A percentile compares a stretch with the other conserved stretches of the same genome.
Evolutionary conservation across 2,797 vertebrate genomes (phyloP).

Genomic region (Lagocephalus sceleratus): DNA sequence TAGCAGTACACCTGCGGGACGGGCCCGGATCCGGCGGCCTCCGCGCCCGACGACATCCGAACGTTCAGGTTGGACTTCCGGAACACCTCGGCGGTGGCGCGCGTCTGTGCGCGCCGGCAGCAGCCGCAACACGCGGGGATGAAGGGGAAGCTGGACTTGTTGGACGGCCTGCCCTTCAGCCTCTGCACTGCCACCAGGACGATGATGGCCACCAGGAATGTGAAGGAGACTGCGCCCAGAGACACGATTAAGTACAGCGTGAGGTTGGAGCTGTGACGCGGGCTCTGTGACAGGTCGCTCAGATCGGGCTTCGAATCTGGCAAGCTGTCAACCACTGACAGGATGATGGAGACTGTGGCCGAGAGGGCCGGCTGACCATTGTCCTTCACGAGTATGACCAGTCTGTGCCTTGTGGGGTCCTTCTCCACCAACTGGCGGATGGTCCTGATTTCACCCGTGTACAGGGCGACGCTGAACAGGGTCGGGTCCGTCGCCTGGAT

Average conservation of each 20-base stretch:
- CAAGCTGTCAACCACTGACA: slow-evolving; percentile 85
- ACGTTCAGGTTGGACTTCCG: slow-evolving; percentile 78
- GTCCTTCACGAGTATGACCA: slow-evolving; percentile 86
- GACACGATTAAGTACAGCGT: slow-evolving; percentile 86
- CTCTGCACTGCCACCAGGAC: slow-evolving; percentile 81
- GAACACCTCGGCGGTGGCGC: slow-evolving; percentile 66
- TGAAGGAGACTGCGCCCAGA: slow-evolving; percentile 83
- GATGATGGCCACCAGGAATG: slow-evolving; percentile 85
- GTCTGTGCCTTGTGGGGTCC: slow-evolving; percentile 77
- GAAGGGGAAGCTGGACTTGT: slow-evolving; percentile 56
- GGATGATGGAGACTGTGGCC: slow-evolving; percentile 83
- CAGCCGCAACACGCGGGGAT: not conserved
- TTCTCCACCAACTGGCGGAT: slow-evolving; percentile 79
- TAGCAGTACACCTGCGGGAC: slow-evolving; percentile 83
- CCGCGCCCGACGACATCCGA: slow-evolving; percentile 65
- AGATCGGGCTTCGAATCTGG: slow-evolving; percentile 81
- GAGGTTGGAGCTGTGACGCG: slow-evolving; percentile 73
- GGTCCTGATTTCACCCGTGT: slow-evolving; percentile 88
- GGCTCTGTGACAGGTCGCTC: slow-evolving; percentile 77
- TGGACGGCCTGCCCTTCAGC: slow-evolving; percentile 65
- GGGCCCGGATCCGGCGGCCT: slow-evolving; percentile 53
- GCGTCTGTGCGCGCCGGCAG: slow-evolving; percentile 38
- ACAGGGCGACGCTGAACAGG: slow-evolving; percentile 83
- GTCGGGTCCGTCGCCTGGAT: slow-evolving; percentile 80
- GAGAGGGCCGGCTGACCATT: slow-evolving; percentile 87